phyloP scores from a whole-genome alignment of 2,888 invertebrate genomes.

The Eurytoma californica region DNA sequence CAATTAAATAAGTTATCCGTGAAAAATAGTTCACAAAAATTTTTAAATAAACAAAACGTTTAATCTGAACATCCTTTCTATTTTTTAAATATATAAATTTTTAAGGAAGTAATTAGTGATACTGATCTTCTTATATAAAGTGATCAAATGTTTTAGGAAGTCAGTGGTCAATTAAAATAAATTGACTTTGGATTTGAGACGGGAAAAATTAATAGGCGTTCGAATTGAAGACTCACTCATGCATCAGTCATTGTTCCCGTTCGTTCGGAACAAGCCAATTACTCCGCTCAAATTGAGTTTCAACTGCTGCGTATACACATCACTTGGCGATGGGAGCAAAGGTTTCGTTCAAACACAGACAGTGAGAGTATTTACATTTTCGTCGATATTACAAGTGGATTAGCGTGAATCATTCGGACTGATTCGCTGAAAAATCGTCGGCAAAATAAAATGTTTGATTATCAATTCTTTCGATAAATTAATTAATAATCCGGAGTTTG shows the following conservation, averaged over 20 bases:
- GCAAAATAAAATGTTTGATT: no score
- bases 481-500: no score
- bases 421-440: not conserved
- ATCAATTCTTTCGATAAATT: no score
- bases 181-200: not conserved
- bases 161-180: conserved; percentile 11
- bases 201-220: conserved; percentile 41
- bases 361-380: conserved; percentile 29
- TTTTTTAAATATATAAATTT: no score
- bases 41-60: no score
- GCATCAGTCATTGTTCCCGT: conserved; percentile 60
- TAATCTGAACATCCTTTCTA: no score
- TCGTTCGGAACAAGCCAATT: conserved; percentile 60
- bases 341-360: not conserved
- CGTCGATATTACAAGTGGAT: conserved; percentile 7
- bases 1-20: not conserved
- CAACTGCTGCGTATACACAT: conserved; percentile 39
- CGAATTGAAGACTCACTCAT: conserved; percentile 54
- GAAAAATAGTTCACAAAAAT: no score
- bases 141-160: not conserved
- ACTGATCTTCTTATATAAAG: no score
- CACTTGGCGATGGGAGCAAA: not conserved
- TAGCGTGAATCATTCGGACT: not conserved
- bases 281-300: conserved; percentile 61
- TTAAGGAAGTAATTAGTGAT: no score